Evolutionary conservation across 37 sponge, comb jelly and placozoan species (phyloP).

Genomic region (Tethya wilhelma): DNA sequence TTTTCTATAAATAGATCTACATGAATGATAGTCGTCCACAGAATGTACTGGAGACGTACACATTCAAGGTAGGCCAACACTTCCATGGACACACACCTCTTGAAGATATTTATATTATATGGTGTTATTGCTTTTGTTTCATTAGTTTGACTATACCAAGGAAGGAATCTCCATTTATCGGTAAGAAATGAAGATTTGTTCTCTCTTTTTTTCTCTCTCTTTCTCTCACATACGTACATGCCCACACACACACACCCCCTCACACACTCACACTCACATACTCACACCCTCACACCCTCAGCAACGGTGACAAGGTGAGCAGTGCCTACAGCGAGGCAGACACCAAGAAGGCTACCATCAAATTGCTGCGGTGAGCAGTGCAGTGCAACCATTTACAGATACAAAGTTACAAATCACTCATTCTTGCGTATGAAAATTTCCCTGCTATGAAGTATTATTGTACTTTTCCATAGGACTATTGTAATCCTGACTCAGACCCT

Average conservation of each 20-base stretch:
- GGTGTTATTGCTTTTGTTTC: background rate
- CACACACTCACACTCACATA: too few species aligned
- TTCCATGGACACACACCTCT: background rate
- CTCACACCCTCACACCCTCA: background rate
- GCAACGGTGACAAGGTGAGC: constrained; percentile 68
- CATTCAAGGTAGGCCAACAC: constrained; percentile 44
- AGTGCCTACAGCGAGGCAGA: constrained; percentile 69
- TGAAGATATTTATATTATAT: background rate
- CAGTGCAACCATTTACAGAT: background rate
- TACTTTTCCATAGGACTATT: constrained; percentile 71
- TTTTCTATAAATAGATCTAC: background rate
- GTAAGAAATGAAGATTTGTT: background rate
- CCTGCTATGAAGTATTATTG: too few species aligned
- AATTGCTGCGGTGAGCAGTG: constrained; percentile 68
- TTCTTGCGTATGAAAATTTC: too few species aligned
- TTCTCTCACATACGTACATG: too few species aligned
- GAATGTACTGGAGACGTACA: constrained; percentile 49
- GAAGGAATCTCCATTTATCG: constrained; percentile 50
- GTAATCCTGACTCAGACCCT: constrained; percentile 94
- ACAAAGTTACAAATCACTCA: background rate
- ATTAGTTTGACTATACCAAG: constrained; percentile 46
- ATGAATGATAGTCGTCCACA: constrained; percentile 13
- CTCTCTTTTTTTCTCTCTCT: background rate
- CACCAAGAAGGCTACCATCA: constrained; percentile 85
- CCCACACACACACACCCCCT: too few species aligned